Percentiles rank a stretch among this genome's conserved stretches.
These are phyloP conservation scores for Plagodis pulveraria DNA, from an alignment of 2,888 invertebrate genomes.

Conservation along the genomic window DNA sequence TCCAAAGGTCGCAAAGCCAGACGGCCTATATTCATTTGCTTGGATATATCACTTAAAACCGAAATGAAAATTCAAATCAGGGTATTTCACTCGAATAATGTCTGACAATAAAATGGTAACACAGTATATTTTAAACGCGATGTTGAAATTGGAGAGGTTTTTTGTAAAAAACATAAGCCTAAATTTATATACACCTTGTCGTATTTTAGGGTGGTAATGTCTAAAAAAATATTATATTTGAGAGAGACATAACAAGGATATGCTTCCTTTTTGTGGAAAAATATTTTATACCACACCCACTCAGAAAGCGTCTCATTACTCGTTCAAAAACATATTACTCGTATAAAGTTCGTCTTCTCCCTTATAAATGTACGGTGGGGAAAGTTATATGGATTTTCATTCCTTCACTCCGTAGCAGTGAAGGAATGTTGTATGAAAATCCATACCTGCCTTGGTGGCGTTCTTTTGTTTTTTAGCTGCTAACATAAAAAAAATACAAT, in stretches of 20 bases:
- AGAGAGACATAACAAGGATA: slow-evolving; percentile 6
- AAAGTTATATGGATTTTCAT: too few species aligned
- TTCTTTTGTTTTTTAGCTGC: too few species aligned
- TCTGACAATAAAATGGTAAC: slow-evolving; percentile 15
- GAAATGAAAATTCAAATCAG: slow-evolving; percentile 22
- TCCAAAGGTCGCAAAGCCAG: not conserved
- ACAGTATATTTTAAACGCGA: slow-evolving; percentile 2
- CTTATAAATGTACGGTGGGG: too few species aligned
- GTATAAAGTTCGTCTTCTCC: too few species aligned
- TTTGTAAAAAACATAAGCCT: slow-evolving; percentile 8
- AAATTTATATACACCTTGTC: slow-evolving; percentile 14
- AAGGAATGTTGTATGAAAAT: too few species aligned
- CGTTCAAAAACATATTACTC: too few species aligned
- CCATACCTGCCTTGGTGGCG: too few species aligned
- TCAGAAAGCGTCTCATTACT: too few species aligned
- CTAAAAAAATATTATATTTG: slow-evolving; percentile 8
- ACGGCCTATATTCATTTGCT: not conserved
- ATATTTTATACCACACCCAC: too few species aligned
- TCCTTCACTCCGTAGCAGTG: too few species aligned
- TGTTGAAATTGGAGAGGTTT: slow-evolving; percentile 9
- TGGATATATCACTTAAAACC: not conserved
- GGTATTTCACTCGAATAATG: slow-evolving; percentile 14
- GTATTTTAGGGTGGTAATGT: slow-evolving; percentile 14
- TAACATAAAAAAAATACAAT: too few species aligned
- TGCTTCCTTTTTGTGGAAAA: too few species aligned